Conservation (phyloP, 2,113 vertebrate species). For the Protomyctophum bolini region DNA sequence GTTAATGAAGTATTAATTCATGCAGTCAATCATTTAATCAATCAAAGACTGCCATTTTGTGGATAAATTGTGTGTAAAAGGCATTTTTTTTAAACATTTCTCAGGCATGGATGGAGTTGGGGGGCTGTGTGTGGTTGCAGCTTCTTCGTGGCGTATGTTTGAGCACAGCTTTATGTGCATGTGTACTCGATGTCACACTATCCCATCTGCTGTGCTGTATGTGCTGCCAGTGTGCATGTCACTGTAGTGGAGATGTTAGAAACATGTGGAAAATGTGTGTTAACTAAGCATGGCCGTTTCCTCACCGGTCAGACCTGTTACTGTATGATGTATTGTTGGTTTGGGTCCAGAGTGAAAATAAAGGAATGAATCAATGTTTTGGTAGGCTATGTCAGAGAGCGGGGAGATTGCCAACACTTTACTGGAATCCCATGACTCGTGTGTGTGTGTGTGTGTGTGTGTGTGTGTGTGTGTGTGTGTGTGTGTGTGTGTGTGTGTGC, state of each 20-base stretch:
- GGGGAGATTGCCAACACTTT: too few species aligned
- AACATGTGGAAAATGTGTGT: not conserved
- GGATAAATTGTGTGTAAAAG: not conserved
- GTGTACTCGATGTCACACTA: not conserved
- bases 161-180: too few species aligned
- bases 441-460: slow-evolving; percentile 1
- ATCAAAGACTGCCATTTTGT: too few species aligned
- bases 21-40: too few species aligned
- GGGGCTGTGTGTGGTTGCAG: not conserved
- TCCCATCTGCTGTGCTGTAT: not conserved
- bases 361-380: too few species aligned
- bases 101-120: not conserved
- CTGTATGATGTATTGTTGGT: not conserved
- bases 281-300: not conserved
- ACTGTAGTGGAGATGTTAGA: not conserved
- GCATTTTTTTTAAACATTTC: not conserved
- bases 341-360: not conserved
- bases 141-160: not conserved
- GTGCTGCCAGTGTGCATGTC: not conserved
- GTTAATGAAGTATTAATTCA: too few species aligned
- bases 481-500: slow-evolving; percentile 9
- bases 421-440: too few species aligned
- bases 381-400: too few species aligned
- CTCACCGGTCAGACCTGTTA: not conserved
- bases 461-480: slow-evolving; percentile 19